Evolutionary conservation across 2,888 invertebrate genomes (phyloP).

Genomic region (Zhuqinia jingwanae): DNA sequence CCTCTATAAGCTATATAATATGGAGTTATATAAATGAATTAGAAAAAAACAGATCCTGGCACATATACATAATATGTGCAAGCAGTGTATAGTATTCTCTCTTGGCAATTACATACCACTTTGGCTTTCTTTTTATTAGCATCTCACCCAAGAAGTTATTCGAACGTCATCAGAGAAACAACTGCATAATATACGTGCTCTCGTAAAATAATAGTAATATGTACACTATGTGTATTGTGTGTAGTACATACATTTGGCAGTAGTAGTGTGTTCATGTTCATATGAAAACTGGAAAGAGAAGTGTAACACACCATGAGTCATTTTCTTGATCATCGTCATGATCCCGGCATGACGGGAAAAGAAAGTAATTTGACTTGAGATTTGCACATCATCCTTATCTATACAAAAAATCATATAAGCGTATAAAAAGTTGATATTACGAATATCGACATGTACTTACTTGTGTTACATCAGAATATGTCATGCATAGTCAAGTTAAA

Average conservation of each 20-base stretch:
- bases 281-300: not conserved
- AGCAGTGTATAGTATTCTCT: not conserved
- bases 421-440: too few relatives aligned
- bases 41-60: not conserved
- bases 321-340: slow-evolving; percentile 46
- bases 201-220: too few relatives aligned
- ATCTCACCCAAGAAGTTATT: not conserved
- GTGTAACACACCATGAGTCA: slow-evolving; percentile 47
- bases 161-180: not conserved
- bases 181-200: too few relatives aligned
- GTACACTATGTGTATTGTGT: not conserved
- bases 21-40: too few relatives aligned
- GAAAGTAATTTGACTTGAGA: slow-evolving; percentile 35
- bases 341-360: slow-evolving; percentile 48
- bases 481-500: too few relatives aligned
- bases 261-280: not conserved
- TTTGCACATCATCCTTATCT: not conserved
- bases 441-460: too few relatives aligned
- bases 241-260: not conserved
- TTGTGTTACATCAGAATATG: too few relatives aligned
- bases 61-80: not conserved
- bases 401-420: not conserved
- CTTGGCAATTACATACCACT: slow-evolving; percentile 14
- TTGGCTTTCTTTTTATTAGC: slow-evolving; percentile 11
- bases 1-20: slow-evolving; percentile 1